These are phyloP conservation scores for Riparia riparia DNA, from an alignment of 2,113 vertebrate genomes.

Conservation along the genomic window DNA sequence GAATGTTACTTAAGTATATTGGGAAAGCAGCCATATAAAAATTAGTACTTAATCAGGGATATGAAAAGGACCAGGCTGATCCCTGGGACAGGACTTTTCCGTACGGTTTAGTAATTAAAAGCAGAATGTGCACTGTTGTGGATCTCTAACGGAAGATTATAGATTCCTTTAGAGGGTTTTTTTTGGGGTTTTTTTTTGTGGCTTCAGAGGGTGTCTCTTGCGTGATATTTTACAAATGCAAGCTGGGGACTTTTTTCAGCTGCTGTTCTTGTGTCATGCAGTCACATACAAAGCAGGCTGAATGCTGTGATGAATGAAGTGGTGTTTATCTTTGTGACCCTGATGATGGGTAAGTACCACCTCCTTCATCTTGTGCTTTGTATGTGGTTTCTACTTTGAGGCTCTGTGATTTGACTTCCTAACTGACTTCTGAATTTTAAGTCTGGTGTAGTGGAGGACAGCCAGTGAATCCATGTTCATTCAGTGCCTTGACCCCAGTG, in stretches of 20 bases:
- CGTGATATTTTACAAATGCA: neutral
- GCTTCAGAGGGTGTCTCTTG: neutral
- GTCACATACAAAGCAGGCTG: neutral
- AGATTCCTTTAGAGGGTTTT: neutral
- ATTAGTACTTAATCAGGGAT: neutral
- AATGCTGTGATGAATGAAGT: slow-evolving; percentile 48
- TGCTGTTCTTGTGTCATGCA: neutral
- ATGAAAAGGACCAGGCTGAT: neutral
- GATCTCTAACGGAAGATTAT: neutral
- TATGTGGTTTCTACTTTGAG: slow-evolving; percentile 37
- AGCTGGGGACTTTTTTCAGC: neutral
- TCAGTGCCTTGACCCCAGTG: neutral
- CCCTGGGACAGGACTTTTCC: neutral
- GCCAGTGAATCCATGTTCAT: rapidly evolving
- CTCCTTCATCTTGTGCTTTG: slow-evolving; percentile 36
- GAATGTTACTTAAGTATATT: neutral
- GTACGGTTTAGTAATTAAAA: neutral
- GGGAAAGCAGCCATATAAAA: neutral
- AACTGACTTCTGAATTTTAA: slow-evolving; percentile 15
- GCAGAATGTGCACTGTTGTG: neutral
- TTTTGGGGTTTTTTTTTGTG: neutral
- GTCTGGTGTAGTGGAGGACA: neutral
- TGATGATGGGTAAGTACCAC: slow-evolving; percentile 14
- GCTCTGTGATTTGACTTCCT: neutral
- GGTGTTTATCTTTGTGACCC: slow-evolving; percentile 49